These are phyloP conservation scores for Dinoponera quadriceps DNA, from an alignment of 1,140 invertebrate genomes.

Conservation along the genomic window DNA sequence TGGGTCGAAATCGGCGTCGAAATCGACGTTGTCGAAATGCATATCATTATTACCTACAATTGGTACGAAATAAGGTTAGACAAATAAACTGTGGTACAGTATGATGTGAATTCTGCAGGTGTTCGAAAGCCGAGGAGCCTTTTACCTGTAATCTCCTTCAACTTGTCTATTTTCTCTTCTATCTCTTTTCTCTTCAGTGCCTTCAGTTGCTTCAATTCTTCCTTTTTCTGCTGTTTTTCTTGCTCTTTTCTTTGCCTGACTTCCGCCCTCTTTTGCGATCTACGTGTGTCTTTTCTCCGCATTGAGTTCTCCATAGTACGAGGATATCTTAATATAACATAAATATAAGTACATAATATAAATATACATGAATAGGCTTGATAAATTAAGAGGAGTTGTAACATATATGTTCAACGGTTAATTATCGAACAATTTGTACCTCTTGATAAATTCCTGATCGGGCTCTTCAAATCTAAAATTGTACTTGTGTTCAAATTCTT, in stretches of 20 bases:
- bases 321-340: constrained; percentile 89
- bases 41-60: constrained; percentile 88
- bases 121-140: not conserved
- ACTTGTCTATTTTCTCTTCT: constrained; percentile 93
- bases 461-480: constrained; percentile 99
- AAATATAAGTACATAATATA: no score
- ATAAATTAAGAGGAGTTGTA: constrained; percentile 11
- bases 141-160: constrained; percentile 95
- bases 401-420: constrained; percentile 23
- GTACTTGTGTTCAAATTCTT: constrained; percentile 97
- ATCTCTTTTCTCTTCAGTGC: constrained; percentile 96
- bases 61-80: constrained; percentile 24
- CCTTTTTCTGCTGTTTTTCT: constrained; percentile 93
- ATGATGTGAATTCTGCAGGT: not conserved
- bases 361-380: no score
- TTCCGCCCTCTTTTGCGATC: constrained; percentile 92
- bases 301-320: constrained; percentile 94
- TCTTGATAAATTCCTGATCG: constrained; percentile 95
- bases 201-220: constrained; percentile 95
- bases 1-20: constrained; percentile 97
- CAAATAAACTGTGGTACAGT: constrained; percentile 3
- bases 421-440: constrained; percentile 73
- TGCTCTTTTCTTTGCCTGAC: constrained; percentile 91
- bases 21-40: constrained; percentile 85
- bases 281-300: constrained; percentile 91